Evolutionary conservation across 2,113 vertebrate genomes (phyloP).

Genomic region (Cichladusa arquata): DNA sequence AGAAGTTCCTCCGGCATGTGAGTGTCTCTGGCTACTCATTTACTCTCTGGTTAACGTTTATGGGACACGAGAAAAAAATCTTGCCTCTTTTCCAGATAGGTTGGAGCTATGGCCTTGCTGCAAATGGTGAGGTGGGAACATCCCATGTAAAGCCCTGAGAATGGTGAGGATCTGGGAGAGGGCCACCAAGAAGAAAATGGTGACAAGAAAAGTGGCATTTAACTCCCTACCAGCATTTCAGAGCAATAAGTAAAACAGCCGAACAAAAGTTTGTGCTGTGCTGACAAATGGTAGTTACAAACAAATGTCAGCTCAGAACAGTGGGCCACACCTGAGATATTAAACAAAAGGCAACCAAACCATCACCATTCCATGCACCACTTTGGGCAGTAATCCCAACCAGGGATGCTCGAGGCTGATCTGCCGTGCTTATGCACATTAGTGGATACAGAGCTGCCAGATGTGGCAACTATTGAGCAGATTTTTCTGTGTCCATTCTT

Average conservation of each 20-base stretch:
- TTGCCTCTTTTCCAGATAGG: background rate
- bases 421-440: background rate
- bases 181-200: background rate
- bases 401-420: background rate
- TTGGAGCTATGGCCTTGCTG: background rate
- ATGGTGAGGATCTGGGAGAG: background rate
- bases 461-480: rapidly evolving
- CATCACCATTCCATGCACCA: rapidly evolving
- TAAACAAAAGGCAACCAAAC: background rate
- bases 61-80: background rate
- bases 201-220: background rate
- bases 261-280: background rate
- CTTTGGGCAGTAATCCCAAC: rapidly evolving
- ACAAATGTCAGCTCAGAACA: rapidly evolving
- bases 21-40: background rate
- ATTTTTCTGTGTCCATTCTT: background rate
- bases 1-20: background rate
- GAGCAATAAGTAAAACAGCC: background rate
- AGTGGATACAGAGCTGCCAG: rapidly evolving
- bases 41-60: background rate
- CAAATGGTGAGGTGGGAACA: background rate
- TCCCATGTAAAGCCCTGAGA: background rate
- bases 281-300: background rate
- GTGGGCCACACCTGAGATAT: rapidly evolving
- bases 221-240: background rate